Evolutionary conservation across 2,113 vertebrate genomes (phyloP).

Genomic region (Uria aalge): DNA sequence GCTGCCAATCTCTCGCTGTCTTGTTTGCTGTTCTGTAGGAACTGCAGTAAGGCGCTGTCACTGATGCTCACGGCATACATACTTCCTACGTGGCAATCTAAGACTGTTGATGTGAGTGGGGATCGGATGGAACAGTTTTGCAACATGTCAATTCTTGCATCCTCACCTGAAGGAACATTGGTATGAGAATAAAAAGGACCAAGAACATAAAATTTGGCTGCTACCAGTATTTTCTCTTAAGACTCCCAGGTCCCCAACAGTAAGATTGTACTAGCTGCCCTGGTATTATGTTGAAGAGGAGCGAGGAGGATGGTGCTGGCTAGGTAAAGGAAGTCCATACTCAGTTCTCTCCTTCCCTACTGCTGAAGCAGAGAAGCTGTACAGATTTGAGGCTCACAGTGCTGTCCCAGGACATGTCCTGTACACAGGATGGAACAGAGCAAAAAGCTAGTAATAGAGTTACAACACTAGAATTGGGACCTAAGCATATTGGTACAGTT

Average conservation of each 20-base stretch:
- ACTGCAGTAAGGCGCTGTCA: conserved; percentile 70
- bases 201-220: not conserved
- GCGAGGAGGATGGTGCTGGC: not conserved
- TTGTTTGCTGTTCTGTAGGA: conserved; percentile 67
- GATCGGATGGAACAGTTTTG: conserved; percentile 47
- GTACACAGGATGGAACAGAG: not conserved
- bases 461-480: not conserved
- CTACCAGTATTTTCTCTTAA: not conserved
- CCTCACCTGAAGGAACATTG: conserved; percentile 55
- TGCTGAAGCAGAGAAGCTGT: not conserved
- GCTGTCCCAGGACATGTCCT: not conserved
- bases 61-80: conserved; percentile 72
- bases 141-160: conserved; percentile 57
- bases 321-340: not conserved
- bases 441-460: not conserved
- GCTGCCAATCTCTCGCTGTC: conserved; percentile 83
- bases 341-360: not conserved
- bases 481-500: not conserved
- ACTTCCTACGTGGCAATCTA: conserved; percentile 77
- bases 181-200: not conserved
- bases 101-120: conserved; percentile 47
- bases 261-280: not conserved
- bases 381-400: not conserved
- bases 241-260: not conserved
- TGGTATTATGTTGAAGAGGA: not conserved